Percentiles rank a stretch among this genome's conserved stretches.
Evolutionary conservation across 2,888 invertebrate species (phyloP).

Genomic region (Luperina nickerlii): DNA sequence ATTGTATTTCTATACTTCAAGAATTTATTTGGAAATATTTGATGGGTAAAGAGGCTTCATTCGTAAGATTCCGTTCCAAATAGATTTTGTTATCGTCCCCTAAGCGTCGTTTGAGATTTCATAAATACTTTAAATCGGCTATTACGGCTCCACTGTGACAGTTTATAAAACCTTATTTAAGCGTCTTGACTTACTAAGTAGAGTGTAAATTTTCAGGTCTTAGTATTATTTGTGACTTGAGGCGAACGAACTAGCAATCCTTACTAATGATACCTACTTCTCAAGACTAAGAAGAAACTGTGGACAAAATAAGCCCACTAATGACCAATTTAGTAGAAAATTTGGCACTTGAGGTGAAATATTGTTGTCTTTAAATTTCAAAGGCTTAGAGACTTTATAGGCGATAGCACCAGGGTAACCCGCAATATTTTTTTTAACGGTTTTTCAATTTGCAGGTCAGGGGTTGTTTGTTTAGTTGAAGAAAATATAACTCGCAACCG

Average conservation of each 20-base stretch:
- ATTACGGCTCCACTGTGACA: background rate
- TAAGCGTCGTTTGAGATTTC: constrained; percentile 3
- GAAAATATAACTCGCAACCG: background rate
- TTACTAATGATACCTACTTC: background rate
- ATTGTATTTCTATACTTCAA: constrained; percentile 8
- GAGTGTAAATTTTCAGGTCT: constrained; percentile 5
- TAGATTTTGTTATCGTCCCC: constrained; percentile 17
- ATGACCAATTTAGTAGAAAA: background rate
- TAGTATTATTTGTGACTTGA: background rate
- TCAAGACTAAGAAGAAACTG: background rate
- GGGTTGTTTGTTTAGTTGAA: background rate
- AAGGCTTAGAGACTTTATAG: background rate
- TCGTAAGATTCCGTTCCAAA: constrained; percentile 16
- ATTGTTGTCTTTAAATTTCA: background rate
- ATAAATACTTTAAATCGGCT: constrained; percentile 22
- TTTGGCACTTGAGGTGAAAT: background rate
- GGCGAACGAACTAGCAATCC: background rate
- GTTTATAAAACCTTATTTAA: constrained; percentile 9
- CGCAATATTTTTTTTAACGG: no score
- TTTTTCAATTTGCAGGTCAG: no score
- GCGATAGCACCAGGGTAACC: no score
- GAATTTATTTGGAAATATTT: constrained; percentile 16
- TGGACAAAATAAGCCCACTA: no score
- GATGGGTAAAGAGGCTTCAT: constrained; percentile 13
- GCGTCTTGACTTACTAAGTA: background rate